Evolutionary conservation across 2,113 vertebrate genomes (phyloP), one percentile per base, ranked within the genome.

Genomic region (Myrmophylax atrothorax): DNA sequence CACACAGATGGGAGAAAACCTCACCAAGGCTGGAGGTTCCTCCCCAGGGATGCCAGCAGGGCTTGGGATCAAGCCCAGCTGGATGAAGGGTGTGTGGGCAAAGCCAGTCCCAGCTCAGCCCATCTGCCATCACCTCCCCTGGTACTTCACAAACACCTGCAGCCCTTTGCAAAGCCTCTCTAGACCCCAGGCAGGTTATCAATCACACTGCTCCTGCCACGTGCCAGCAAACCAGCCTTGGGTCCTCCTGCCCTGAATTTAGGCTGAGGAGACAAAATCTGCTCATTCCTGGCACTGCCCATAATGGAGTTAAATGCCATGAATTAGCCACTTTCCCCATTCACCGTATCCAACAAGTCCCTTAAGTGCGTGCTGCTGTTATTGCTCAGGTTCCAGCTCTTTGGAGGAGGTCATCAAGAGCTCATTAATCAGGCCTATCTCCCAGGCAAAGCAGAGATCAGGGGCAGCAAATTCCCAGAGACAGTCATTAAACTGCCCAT

Each of bases 1-100:
- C 11, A 0, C 0, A 1, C 0, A 7, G 77, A 5, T 0, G 2
- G 31, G 7, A 18, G 1, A 7, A 67, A 85, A 33, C 9, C 37
- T 25, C 33, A 3, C 44, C 24, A 12, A 23, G 75, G 75, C 64
- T 66, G 93, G 28, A 7, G 31, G 31, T 4, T 63, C 10, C 66
- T 62, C 38, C 3, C 6, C 22, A 15, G 1, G 3, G 64, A 5
- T 53, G 24, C 0, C 66, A 11, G 28, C 2, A 5, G 60, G 31
- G 4, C 10, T 28, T 31, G 46, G 74, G 66, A 35, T 49, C 20
- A 7, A 38, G 70, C 59, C 24, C 42, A 42, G 13, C 33, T 0
- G 2, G 22, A 8, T 5, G 16, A 28, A 35, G 12, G 52, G 4
- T 2, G 5, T 8, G 37, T 2, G 18, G 55, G 55, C 2, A 37